Evolutionary conservation across 1,140 invertebrate genomes (phyloP).

Genomic region (Patella vulgata): DNA sequence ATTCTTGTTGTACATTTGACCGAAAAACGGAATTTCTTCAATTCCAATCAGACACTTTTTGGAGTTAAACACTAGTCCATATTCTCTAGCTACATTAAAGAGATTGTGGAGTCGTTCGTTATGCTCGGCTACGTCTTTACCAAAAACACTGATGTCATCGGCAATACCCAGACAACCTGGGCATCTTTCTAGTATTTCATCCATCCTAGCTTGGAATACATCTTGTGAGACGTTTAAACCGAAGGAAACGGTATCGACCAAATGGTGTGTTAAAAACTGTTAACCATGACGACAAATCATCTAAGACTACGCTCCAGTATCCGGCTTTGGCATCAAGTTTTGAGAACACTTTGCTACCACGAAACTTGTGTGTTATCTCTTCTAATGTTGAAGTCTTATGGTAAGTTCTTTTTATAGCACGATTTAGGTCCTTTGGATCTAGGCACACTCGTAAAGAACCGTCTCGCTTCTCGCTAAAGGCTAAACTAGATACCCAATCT

Average conservation of each 20-base stretch:
- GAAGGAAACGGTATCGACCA: constrained; percentile 17
- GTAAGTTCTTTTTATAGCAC: constrained; percentile 5
- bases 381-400: constrained; percentile 15
- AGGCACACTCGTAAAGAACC: constrained; percentile 34
- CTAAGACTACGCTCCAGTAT: constrained; percentile 52
- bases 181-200: constrained; percentile 54
- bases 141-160: constrained; percentile 53
- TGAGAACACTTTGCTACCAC: constrained; percentile 18
- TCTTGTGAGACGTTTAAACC: constrained; percentile 41
- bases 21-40: constrained; percentile 59
- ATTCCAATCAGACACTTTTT: constrained; percentile 23
- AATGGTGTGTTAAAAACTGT: constrained; percentile 44
- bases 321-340: constrained; percentile 54
- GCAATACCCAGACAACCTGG: constrained; percentile 55
- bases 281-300: constrained; percentile 36
- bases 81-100: constrained; percentile 19
- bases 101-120: constrained; percentile 32
- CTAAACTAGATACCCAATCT: constrained; percentile 32
- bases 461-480: constrained; percentile 17
- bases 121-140: constrained; percentile 34
- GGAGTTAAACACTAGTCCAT: constrained; percentile 31
- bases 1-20: constrained; percentile 55
- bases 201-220: constrained; percentile 57
- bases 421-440: constrained; percentile 27
- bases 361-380: constrained; percentile 9